These are phyloP conservation scores for Himalopsyche tibetana DNA, from an alignment of 2,888 invertebrate species.

Conservation along the genomic window DNA sequence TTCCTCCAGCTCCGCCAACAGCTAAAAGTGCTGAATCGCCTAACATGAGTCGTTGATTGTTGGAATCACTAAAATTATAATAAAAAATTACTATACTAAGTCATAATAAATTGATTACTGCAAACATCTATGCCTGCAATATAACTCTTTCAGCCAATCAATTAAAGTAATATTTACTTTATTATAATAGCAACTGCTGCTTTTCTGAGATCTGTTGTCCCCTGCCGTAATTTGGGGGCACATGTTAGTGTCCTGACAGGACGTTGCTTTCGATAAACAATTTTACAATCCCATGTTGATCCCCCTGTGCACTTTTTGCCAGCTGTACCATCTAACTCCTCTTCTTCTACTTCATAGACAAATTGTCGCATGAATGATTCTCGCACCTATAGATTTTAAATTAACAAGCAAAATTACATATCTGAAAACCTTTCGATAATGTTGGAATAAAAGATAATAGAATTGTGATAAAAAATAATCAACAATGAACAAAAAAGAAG, in stretches of 20 bases:
- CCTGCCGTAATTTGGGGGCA: constrained; percentile 88
- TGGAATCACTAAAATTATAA: constrained; percentile 85
- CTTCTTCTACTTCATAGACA: constrained; percentile 91
- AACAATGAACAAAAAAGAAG: constrained; percentile 37
- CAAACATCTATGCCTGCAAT: no score
- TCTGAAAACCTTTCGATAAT: constrained; percentile 1
- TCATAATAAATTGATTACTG: neutral
- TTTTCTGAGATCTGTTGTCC: constrained; percentile 86
- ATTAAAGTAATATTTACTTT: constrained; percentile 78
- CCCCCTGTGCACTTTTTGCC: constrained; percentile 68
- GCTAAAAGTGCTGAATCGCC: constrained; percentile 97
- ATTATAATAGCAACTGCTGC: constrained; percentile 92
- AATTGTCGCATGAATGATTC: constrained; percentile 99
- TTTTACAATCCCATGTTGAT: constrained; percentile 80
- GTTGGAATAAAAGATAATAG: no score
- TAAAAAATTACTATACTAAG: neutral
- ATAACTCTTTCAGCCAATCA: constrained; percentile 49
- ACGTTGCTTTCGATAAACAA: constrained; percentile 89
- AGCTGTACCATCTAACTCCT: constrained; percentile 80
- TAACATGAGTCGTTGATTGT: constrained; percentile 92
- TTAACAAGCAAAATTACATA: constrained; percentile 47
- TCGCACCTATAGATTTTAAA: constrained; percentile 79
- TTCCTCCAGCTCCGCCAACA: constrained; percentile 82
- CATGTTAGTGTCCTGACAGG: constrained; percentile 88
- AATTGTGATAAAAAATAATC: no score